These are phyloP conservation scores for Balaeniceps rex DNA, from an alignment of 2,113 vertebrate species.

Conservation along the genomic window DNA sequence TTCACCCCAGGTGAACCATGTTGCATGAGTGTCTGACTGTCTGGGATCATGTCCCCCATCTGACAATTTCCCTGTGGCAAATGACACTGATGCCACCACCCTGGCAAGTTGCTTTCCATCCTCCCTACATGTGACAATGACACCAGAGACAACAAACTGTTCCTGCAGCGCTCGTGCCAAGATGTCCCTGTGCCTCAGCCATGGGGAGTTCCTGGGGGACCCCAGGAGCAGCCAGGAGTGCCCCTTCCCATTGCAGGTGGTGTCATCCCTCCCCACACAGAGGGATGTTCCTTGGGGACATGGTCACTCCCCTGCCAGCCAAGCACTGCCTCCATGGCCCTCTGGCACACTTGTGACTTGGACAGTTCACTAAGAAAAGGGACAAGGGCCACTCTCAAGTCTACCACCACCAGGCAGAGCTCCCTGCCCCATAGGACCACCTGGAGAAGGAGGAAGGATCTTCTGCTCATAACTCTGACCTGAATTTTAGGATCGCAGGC, in stretches of 20 bases:
- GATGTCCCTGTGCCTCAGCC: background rate
- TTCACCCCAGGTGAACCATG: background rate
- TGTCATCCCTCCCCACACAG: background rate
- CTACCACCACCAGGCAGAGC: background rate
- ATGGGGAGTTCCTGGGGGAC: background rate
- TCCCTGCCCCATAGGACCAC: rapidly evolving
- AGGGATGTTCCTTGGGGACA: rapidly evolving
- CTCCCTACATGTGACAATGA: background rate
- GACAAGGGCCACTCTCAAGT: background rate
- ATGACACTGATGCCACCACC: background rate
- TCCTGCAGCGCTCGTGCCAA: background rate
- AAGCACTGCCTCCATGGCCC: background rate
- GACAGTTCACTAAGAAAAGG: background rate
- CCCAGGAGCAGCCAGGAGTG: background rate
- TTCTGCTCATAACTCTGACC: background rate
- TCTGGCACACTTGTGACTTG: background rate
- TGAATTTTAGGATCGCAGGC: background rate
- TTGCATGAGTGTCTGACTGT: rapidly evolving
- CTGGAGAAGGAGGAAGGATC: background rate
- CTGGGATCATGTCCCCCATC: background rate
- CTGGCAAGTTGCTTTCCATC: background rate
- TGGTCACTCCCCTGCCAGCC: background rate
- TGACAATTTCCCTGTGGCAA: background rate
- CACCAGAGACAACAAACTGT: background rate
- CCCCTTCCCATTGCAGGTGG: background rate